Conservation (phyloP, 2,888 invertebrate species). For the Pseudanteris insignis region DNA sequence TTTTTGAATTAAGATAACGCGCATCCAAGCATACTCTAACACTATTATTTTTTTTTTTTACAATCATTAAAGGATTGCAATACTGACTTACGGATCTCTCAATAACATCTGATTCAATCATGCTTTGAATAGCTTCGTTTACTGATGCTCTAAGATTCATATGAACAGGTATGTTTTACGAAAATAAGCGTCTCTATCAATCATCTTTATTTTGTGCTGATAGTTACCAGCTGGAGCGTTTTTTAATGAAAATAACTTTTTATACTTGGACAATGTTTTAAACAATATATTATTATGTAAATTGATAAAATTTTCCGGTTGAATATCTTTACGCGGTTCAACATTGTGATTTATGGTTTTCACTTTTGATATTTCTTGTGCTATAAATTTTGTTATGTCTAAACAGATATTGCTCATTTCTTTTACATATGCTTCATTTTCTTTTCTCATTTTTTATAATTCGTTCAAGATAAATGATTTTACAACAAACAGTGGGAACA, state of each 20-base stretch:
- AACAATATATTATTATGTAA: no score
- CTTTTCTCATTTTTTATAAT: no score
- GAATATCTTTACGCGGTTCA: no score
- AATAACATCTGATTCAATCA: slow-evolving; percentile 50
- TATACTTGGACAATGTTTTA: background rate
- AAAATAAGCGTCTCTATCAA: background rate
- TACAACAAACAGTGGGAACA: no score
- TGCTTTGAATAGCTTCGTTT: slow-evolving; percentile 47
- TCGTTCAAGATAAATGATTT: no score
- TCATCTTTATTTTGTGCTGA: background rate
- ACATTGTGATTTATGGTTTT: no score
- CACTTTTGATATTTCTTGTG: no score
- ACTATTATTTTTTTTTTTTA: slow-evolving; percentile 8
- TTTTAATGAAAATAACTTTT: slow-evolving; percentile 40
- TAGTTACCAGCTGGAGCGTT: slow-evolving; percentile 34
- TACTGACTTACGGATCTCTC: slow-evolving; percentile 48
- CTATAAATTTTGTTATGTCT: no score
- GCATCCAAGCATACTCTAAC: slow-evolving; percentile 55
- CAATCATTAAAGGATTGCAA: slow-evolving; percentile 52
- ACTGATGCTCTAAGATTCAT: slow-evolving; percentile 46
- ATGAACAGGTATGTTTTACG: slow-evolving; percentile 51
- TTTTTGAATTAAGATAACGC: slow-evolving; percentile 49
- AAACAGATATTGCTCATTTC: no score
- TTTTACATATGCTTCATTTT: no score
- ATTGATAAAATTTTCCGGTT: no score